Conservation (phyloP, 1,140 invertebrate species). For the Ectropis grisescens region DNA sequence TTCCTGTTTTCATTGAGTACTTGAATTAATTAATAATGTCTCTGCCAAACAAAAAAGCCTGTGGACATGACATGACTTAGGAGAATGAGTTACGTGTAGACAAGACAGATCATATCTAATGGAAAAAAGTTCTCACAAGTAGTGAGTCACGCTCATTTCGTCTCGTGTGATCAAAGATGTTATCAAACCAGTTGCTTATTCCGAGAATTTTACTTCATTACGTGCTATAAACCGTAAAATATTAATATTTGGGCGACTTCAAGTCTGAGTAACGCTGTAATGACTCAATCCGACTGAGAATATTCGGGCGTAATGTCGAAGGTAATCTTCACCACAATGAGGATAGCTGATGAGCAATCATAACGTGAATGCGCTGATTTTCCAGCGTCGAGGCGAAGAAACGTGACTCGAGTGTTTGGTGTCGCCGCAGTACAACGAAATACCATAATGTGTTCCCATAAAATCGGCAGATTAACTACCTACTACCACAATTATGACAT, state of each 20-base stretch:
- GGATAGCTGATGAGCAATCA: slow-evolving; percentile 23
- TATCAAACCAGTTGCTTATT: slow-evolving; percentile 14
- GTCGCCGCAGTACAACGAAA: slow-evolving; percentile 18
- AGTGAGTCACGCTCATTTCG: slow-evolving; percentile 10
- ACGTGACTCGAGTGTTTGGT: slow-evolving; percentile 23
- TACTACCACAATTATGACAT: too few relatives aligned
- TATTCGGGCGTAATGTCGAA: slow-evolving; percentile 14
- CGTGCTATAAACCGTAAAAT: too few relatives aligned
- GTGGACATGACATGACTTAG: too few relatives aligned
- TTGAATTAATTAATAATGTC: too few relatives aligned
- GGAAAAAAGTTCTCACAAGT: slow-evolving; percentile 11
- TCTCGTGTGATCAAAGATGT: slow-evolving; percentile 12
- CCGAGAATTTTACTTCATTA: slow-evolving; percentile 7
- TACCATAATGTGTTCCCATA: slow-evolving; percentile 39
- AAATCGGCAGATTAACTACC: too few relatives aligned
- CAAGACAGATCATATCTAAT: too few relatives aligned
- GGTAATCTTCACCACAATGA: slow-evolving; percentile 34
- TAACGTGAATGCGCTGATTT: slow-evolving; percentile 25
- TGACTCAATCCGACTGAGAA: slow-evolving; percentile 26
- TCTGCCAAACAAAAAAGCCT: too few relatives aligned
- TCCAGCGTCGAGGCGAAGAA: slow-evolving; percentile 10
- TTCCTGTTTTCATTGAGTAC: too few relatives aligned
- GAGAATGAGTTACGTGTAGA: too few relatives aligned
- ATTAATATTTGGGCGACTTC: too few relatives aligned
- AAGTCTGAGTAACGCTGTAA: neutral